phyloP scores from a whole-genome alignment of 1,140 invertebrate genomes.

The Magallana gigas region DNA sequence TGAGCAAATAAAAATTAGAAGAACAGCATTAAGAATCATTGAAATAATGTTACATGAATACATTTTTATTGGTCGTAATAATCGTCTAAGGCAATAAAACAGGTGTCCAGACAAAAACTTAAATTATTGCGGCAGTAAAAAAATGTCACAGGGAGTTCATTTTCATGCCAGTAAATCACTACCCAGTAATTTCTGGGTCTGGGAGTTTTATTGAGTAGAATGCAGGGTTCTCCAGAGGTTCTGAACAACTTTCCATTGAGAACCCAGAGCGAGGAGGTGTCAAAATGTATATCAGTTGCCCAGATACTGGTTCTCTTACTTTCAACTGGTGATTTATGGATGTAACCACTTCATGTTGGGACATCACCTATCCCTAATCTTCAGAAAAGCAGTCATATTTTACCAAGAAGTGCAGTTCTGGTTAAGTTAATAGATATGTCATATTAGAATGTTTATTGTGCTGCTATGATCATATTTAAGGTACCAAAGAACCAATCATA shows the following conservation, averaged over 20 bases:
- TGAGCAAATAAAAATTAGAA: too few relatives aligned
- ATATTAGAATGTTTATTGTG: too few relatives aligned
- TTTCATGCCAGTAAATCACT: not conserved
- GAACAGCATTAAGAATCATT: not conserved
- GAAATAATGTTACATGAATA: not conserved
- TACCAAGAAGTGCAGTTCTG: not conserved
- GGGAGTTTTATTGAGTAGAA: slow-evolving; percentile 11
- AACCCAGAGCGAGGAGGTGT: not conserved
- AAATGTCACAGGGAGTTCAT: not conserved
- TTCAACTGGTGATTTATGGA: slow-evolving; percentile 13
- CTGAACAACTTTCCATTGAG: slow-evolving; percentile 12
- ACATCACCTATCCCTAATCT: not conserved
- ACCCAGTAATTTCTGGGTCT: not conserved
- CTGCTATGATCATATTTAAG: too few relatives aligned
- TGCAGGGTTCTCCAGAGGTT: not conserved
- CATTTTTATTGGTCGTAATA: not conserved
- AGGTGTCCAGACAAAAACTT: slow-evolving; percentile 23
- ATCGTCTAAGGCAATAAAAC: not conserved
- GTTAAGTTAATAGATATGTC: too few relatives aligned
- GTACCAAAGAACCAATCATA: too few relatives aligned
- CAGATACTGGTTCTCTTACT: slow-evolving; percentile 16
- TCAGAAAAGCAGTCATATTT: not conserved
- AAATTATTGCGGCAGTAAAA: slow-evolving; percentile 28
- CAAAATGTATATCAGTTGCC: not conserved
- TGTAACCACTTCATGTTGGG: not conserved